Evolutionary conservation across 2,797 vertebrate species (phyloP).

Genomic region (Coendou prehensilis): DNA sequence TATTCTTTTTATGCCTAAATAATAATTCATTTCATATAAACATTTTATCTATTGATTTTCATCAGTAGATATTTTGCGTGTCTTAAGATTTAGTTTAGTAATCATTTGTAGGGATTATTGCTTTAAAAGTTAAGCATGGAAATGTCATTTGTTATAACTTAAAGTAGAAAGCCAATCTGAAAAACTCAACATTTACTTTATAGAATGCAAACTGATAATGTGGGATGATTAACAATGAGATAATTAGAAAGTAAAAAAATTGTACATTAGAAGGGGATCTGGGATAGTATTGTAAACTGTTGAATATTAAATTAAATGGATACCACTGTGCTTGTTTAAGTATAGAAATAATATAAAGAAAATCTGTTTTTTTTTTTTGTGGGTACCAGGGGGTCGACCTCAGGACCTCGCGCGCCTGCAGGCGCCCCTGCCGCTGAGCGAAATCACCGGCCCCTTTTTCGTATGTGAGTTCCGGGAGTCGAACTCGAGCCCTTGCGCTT

Average conservation of each 20-base stretch:
- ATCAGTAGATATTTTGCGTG: neutral
- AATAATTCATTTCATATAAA: neutral
- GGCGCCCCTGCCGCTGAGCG: no score
- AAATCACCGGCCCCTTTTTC: no score
- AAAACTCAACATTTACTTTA: neutral
- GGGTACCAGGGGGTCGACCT: no score
- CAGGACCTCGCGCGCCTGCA: no score
- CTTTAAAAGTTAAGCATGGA: neutral
- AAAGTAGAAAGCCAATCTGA: neutral
- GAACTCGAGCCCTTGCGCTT: no score
- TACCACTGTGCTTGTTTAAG: neutral
- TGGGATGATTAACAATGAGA: neutral
- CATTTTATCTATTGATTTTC: neutral
- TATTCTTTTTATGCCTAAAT: neutral
- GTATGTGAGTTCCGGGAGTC: no score
- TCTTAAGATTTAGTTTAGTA: neutral
- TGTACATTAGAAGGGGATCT: neutral
- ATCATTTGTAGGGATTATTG: neutral
- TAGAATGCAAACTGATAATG: neutral
- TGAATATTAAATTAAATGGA: neutral
- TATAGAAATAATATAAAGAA: neutral
- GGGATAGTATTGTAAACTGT: neutral
- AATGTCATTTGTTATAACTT: neutral
- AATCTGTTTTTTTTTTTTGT: neutral
- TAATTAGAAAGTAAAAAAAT: neutral